Evolutionary conservation across 1,140 invertebrate genomes (phyloP), one percentile per base, ranked within the genome.

Genomic region (Halictus rubicundus): DNA sequence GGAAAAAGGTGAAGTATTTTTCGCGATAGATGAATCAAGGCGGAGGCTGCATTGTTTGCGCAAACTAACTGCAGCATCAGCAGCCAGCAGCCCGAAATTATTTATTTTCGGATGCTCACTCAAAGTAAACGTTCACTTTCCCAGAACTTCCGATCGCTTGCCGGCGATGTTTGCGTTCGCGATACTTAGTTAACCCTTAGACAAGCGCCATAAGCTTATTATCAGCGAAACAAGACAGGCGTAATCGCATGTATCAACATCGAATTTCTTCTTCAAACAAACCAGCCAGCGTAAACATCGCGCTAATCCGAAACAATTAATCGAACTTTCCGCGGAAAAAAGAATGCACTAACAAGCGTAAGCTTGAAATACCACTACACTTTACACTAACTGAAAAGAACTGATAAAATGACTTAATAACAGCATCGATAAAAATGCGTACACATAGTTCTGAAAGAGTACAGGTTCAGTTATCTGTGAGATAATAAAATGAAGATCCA

Each of bases 161-260:
- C 64, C 21, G 14, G 32, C 54, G 21, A 16, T 77, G 75, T 63
- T 78, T 78, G 59, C 70, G 68, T 71, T 78, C 52, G 37, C 49
- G 75, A 64, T 78, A 78, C 68, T 78, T 71, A 52, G 75, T 32
- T 71, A 71, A 71, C 75, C 75, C 46, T 71, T 70, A 52, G 42
- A 78, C 68, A 78, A 71, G n/a, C 68, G 59, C 32, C 68, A 23
- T 71, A 71, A 78, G 75, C 75, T 70, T 78, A 78, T 78, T 78
- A 71, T 63, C 59, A 63, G 75, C 54, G 60, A 21, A 63, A 70
- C 66, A 70, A 61, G 65, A 77, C 57, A n/a, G 42, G 32, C 37
- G n/a, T 78, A 78, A 78, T 78, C 75, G 66, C 59, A 19, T 63
- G 46, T 39, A 37, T 27, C 68, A 78, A 78, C 23, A 71, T 10